These are phyloP conservation scores for Bufotes viridis DNA, from an alignment of 2,797 vertebrate species.

Conservation along the genomic window DNA sequence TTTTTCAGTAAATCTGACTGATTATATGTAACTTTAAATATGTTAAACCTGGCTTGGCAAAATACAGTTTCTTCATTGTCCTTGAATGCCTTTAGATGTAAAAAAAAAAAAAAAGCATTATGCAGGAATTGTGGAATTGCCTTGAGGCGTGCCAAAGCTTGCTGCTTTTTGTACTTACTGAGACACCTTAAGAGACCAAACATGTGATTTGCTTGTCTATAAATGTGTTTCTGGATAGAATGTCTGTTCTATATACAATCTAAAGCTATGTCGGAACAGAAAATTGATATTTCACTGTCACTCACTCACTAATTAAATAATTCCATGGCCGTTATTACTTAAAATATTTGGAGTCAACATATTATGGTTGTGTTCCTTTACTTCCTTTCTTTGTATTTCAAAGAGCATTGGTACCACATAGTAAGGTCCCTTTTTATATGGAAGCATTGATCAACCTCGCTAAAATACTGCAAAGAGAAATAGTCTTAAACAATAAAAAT, in stretches of 20 bases:
- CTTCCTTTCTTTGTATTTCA: background rate
- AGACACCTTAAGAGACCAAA: constrained; percentile 43
- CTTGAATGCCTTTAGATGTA: constrained; percentile 61
- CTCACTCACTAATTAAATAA: constrained; percentile 35
- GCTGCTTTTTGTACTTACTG: constrained; percentile 51
- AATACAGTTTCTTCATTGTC: constrained; percentile 65
- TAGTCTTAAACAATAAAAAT: background rate
- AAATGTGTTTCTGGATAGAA: constrained; percentile 40
- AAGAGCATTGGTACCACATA: background rate
- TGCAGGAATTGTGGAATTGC: constrained; percentile 47
- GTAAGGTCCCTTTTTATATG: background rate
- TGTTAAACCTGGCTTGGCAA: constrained; percentile 65
- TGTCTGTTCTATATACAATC: constrained; percentile 23
- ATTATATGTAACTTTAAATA: constrained; percentile 61
- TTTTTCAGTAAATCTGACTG: constrained; percentile 56
- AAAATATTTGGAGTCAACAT: constrained; percentile 21
- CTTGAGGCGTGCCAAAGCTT: constrained; percentile 62
- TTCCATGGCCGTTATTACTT: constrained; percentile 27
- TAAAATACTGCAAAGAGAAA: background rate
- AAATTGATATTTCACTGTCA: constrained; percentile 27
- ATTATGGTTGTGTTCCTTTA: background rate
- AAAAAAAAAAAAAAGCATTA: constrained; percentile 57
- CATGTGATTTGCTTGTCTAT: constrained; percentile 48
- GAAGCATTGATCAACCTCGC: background rate
- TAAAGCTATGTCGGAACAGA: constrained; percentile 26